Evolutionary conservation across 2,113 vertebrate species (phyloP).

Genomic region (Xiphophorus couchianus): DNA sequence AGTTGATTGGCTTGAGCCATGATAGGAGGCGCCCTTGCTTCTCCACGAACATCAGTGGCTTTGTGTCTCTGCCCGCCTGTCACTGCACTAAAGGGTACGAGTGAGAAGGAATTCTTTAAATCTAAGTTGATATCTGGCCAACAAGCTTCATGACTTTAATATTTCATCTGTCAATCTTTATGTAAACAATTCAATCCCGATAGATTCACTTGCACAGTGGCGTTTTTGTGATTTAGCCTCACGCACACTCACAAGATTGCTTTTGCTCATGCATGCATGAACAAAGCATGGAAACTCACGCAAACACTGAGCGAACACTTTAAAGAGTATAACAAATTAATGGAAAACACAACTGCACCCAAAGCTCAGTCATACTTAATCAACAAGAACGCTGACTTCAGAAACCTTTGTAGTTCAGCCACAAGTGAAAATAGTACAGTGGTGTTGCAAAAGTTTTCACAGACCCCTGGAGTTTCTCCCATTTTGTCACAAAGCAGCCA

Average conservation of each 20-base stretch:
- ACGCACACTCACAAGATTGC: background rate
- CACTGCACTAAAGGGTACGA: slow-evolving; percentile 49
- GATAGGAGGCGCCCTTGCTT: slow-evolving; percentile 59
- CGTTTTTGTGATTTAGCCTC: slow-evolving; percentile 18
- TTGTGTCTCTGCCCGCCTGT: slow-evolving; percentile 44
- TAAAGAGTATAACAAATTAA: background rate
- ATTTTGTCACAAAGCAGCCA: background rate
- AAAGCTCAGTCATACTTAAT: background rate
- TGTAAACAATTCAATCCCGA: slow-evolving; percentile 44
- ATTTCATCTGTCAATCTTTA: slow-evolving; percentile 47
- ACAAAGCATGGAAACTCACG: background rate
- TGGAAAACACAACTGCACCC: slow-evolving; percentile 4
- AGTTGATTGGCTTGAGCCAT: slow-evolving; percentile 62
- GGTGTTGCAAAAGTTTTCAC: no score
- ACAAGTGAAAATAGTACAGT: background rate
- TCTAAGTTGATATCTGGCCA: slow-evolving; percentile 48
- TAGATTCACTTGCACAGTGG: slow-evolving; percentile 39
- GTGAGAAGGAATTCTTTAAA: slow-evolving; percentile 42
- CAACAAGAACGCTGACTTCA: background rate
- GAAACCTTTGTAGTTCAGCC: background rate
- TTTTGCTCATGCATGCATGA: background rate
- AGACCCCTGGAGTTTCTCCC: no score
- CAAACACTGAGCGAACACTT: background rate
- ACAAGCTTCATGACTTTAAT: slow-evolving; percentile 27
- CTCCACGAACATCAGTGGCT: slow-evolving; percentile 57